Conservation (phyloP, 2,113 vertebrate species). For the Miniopterus natalensis region DNA sequence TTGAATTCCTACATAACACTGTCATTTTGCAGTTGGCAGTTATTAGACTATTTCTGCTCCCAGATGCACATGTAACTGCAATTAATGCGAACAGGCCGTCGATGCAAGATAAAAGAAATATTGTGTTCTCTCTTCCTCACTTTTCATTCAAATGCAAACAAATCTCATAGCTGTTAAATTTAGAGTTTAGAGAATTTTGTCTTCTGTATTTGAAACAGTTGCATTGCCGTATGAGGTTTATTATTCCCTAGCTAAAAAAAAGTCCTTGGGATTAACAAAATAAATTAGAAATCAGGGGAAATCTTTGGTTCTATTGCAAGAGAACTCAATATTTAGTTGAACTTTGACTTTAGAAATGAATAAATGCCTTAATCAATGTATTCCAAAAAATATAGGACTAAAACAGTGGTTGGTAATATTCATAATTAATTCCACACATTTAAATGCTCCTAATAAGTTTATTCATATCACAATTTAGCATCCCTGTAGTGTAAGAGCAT, state of each 20-base stretch:
- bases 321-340: constrained; percentile 25
- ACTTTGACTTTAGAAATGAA: constrained; percentile 37
- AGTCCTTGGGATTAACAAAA: neutral
- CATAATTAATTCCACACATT: neutral
- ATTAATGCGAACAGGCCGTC: neutral
- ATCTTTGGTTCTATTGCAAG: neutral
- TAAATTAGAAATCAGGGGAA: neutral
- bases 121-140: neutral
- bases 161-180: neutral
- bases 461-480: neutral
- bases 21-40: neutral
- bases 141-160: neutral
- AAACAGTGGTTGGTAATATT: neutral
- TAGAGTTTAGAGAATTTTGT: neutral
- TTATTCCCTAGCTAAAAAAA: neutral
- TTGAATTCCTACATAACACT: neutral
- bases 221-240: constrained; percentile 21
- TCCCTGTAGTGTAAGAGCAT: neutral
- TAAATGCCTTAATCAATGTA: neutral
- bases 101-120: neutral
- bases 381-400: neutral
- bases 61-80: neutral
- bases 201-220: neutral
- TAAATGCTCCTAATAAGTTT: neutral
- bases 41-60: neutral